phyloP scores from a whole-genome alignment of 2,888 invertebrate genomes.

The Cosmopolites sordidus region DNA sequence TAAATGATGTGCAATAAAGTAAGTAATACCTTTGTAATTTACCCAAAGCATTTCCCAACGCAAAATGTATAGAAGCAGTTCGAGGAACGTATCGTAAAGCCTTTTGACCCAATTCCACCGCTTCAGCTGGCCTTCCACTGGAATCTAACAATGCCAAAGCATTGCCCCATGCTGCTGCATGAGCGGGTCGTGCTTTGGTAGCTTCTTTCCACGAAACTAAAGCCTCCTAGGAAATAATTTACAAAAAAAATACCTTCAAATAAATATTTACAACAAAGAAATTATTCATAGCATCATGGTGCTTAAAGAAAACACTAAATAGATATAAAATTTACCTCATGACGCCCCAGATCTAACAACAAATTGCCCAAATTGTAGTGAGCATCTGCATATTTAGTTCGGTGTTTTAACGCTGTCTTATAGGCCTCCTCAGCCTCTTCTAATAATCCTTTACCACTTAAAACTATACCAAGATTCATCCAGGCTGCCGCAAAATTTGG shows the following conservation, averaged over 20 bases:
- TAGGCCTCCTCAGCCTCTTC: constrained; percentile 76
- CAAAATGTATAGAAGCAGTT: constrained; percentile 77
- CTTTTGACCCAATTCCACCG: constrained; percentile 58
- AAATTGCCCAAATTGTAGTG: constrained; percentile 93
- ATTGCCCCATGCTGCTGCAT: constrained; percentile 89
- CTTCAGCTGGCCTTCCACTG: constrained; percentile 55
- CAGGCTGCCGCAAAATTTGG: constrained; percentile 91
- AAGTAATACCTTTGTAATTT: constrained; percentile 50
- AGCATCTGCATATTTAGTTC: constrained; percentile 85
- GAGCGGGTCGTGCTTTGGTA: constrained; percentile 69
- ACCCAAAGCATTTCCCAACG: constrained; percentile 83
- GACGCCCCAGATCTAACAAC: constrained; percentile 73
- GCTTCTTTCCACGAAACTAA: constrained; percentile 79
- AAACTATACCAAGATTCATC: constrained; percentile 97
- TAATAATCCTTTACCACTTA: constrained; percentile 67
- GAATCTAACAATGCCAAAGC: constrained; percentile 80
- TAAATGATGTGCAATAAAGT: too few relatives aligned
- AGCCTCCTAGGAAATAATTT: constrained; percentile 53
- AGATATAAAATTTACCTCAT: constrained; percentile 53
- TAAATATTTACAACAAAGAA: too few relatives aligned
- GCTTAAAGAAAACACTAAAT: background rate
- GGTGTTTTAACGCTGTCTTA: constrained; percentile 68
- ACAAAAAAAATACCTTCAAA: background rate
- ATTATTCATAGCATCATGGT: too few relatives aligned
- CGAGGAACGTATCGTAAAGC: constrained; percentile 69